Evolutionary conservation across 2,888 invertebrate species (phyloP).

Genomic region (Euphydryas editha): DNA sequence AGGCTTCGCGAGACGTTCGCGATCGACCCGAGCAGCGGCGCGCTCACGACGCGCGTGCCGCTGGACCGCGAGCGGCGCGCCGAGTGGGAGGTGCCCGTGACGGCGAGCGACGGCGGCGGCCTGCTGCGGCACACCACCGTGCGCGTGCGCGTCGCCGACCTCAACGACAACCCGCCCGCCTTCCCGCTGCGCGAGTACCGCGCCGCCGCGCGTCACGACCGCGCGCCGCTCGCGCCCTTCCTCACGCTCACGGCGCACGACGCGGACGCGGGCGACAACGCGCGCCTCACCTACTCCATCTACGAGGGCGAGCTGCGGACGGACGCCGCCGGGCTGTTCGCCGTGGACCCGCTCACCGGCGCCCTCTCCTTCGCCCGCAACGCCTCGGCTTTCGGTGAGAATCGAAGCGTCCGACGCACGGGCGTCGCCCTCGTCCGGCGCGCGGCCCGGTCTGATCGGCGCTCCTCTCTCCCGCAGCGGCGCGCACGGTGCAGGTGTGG

Average conservation of each 20-base stretch:
- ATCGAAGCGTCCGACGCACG: background rate
- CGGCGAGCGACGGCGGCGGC: conserved; percentile 93
- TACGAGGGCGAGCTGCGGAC: conserved; percentile 84
- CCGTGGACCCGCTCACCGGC: conserved; percentile 89
- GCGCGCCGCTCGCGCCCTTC: conserved; percentile 63
- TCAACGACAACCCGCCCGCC: conserved; percentile 92
- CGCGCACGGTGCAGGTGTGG: conserved; percentile 93
- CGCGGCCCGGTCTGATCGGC: background rate
- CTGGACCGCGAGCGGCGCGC: conserved; percentile 89
- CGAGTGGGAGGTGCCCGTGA: conserved; percentile 86
- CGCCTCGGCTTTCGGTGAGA: conserved; percentile 78
- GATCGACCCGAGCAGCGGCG: conserved; percentile 88
- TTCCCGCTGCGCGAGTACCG: conserved; percentile 91
- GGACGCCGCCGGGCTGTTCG: conserved; percentile 87
- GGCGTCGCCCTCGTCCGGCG: too few species aligned
- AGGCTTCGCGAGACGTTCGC: conserved; percentile 88
- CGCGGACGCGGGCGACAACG: conserved; percentile 89
- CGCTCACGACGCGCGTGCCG: conserved; percentile 86
- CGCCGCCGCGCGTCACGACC: conserved; percentile 85
- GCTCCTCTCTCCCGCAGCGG: conserved; percentile 76
- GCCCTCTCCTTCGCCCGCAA: conserved; percentile 87
- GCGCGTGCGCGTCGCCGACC: conserved; percentile 91
- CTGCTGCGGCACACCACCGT: conserved; percentile 89
- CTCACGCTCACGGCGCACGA: conserved; percentile 86
- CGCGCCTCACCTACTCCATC: conserved; percentile 89